Base-by-base conservation (phyloP, 2,888 invertebrate genomes). In the Cecidostiba fungosa region DNA sequence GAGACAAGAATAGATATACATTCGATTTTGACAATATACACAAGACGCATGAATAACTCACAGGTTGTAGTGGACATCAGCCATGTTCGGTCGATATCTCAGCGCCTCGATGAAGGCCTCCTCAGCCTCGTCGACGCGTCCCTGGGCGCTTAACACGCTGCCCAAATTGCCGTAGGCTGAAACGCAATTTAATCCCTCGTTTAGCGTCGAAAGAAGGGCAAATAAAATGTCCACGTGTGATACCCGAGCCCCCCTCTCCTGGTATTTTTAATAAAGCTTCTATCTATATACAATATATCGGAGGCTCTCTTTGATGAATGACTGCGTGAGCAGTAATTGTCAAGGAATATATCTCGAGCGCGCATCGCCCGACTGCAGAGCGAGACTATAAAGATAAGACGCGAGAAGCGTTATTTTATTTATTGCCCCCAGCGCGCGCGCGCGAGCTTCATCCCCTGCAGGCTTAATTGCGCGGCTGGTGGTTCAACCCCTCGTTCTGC, bases 51-150 rank as follows among this genome's bases (percentile, higher is more conserved):
- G n/a, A 59, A 59, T 59, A n/a, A 98, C 98, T 98, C 94, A 99
- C 98, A 99, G 95, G 94, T 99, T 99, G 94, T 99, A 99, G 95
- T 99, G 99, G 87, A 99, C 99, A 94, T 99, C 99, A 86, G 99
- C 99, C 99, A 99, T 99, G 94, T 99, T 99, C 90, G 97, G 97
- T 93, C 99, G 95, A 95, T 97, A 96, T 91, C 96, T 96, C 88
- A 99, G 96, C 86, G 99, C 99, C 94, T 96, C 96, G 92, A 97
- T 96, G 94, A 98, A 98, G 81, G 98, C 98, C 92, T 95, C 95
- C 94, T 98, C 98, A 80, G 99, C 99, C 94, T 98, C 98, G 88
- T 95, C 95, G 85, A 96, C 95, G 90, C 97, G 95, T 73, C 98
- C 98, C 94, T 98, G 97, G 82, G 97, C 96, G 93, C 98, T 98